Conservation (phyloP, 2,888 invertebrate genomes). For the Drosophila quinaria region DNA sequence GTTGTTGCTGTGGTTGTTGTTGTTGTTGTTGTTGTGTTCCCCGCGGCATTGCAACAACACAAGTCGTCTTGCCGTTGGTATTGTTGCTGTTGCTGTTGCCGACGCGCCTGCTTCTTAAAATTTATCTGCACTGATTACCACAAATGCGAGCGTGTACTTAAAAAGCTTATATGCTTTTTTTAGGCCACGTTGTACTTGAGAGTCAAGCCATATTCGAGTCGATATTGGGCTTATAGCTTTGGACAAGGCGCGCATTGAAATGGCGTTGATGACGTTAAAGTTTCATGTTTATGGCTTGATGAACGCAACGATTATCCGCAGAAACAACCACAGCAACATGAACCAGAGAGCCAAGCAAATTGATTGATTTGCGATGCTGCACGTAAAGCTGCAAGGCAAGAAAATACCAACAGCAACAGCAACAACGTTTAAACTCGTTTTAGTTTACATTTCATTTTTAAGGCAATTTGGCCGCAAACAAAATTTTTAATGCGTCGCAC, state of each 20-base stretch:
- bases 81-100: constrained; percentile 27
- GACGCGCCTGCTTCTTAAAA: constrained; percentile 73
- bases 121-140: constrained; percentile 79
- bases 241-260: constrained; percentile 76
- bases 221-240: constrained; percentile 76
- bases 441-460: constrained; percentile 76
- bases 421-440: constrained; percentile 68
- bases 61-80: constrained; percentile 1
- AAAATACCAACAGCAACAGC: constrained; percentile 26
- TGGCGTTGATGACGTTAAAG: constrained; percentile 81
- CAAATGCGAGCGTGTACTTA: constrained; percentile 80
- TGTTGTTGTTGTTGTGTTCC: neutral
- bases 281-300: constrained; percentile 79
- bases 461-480: constrained; percentile 63
- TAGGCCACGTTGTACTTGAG: constrained; percentile 59
- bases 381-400: constrained; percentile 54
- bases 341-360: constrained; percentile 66
- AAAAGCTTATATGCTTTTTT: constrained; percentile 78
- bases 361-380: constrained; percentile 82
- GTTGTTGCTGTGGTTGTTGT: neutral
- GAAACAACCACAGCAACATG: constrained; percentile 43
- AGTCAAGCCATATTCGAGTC: constrained; percentile 37
- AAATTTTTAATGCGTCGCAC: constrained; percentile 28
- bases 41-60: constrained; percentile 6
- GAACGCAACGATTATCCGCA: constrained; percentile 81